phyloP scores from a whole-genome alignment of 1,140 invertebrate genomes.

The Drosophila pectinifera region DNA sequence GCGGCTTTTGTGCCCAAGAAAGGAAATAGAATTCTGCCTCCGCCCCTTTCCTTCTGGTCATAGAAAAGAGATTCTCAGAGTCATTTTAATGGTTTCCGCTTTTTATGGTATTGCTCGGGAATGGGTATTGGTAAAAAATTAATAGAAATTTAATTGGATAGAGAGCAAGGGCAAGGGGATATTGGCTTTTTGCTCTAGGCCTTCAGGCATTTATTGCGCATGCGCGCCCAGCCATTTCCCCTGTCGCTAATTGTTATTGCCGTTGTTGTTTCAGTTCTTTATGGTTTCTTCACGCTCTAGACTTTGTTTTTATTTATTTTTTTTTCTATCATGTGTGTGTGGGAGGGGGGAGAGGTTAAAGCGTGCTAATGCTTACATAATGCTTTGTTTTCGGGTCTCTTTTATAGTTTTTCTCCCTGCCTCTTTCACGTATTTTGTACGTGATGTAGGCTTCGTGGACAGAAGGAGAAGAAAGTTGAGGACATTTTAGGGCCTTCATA shows the following conservation, averaged over 20 bases:
- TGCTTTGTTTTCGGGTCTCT: slow-evolving; percentile 45
- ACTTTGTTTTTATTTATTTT: slow-evolving; percentile 31
- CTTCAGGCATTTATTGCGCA: slow-evolving; percentile 71
- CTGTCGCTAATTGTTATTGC: slow-evolving; percentile 46
- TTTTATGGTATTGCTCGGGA: slow-evolving; percentile 62
- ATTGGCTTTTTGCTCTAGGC: slow-evolving; percentile 37
- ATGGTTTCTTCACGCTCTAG: slow-evolving; percentile 66
- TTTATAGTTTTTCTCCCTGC: slow-evolving; percentile 26
- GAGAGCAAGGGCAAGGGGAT: slow-evolving; percentile 8
- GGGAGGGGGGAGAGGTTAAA: slow-evolving; percentile 50
- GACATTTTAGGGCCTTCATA: slow-evolving; percentile 42
- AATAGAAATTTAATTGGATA: slow-evolving; percentile 78
- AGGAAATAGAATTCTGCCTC: slow-evolving; percentile 70
- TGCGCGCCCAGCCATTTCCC: slow-evolving; percentile 25
- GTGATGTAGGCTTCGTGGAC: slow-evolving; percentile 34
- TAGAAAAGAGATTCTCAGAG: slow-evolving; percentile 46
- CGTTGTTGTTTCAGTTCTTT: slow-evolving; percentile 46
- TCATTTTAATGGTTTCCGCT: slow-evolving; percentile 80
- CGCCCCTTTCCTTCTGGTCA: slow-evolving; percentile 23
- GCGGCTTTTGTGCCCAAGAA: slow-evolving; percentile 75
- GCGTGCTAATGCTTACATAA: slow-evolving; percentile 77
- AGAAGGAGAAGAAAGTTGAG: slow-evolving; percentile 22
- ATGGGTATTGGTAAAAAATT: slow-evolving; percentile 67
- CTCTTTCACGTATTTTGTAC: slow-evolving; percentile 31
- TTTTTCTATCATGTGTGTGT: slow-evolving; percentile 4